Percentiles rank a stretch among this genome's conserved stretches.
These are phyloP conservation scores for Drosophila rellima DNA, from an alignment of 2,888 invertebrate species.

Conservation along the genomic window DNA sequence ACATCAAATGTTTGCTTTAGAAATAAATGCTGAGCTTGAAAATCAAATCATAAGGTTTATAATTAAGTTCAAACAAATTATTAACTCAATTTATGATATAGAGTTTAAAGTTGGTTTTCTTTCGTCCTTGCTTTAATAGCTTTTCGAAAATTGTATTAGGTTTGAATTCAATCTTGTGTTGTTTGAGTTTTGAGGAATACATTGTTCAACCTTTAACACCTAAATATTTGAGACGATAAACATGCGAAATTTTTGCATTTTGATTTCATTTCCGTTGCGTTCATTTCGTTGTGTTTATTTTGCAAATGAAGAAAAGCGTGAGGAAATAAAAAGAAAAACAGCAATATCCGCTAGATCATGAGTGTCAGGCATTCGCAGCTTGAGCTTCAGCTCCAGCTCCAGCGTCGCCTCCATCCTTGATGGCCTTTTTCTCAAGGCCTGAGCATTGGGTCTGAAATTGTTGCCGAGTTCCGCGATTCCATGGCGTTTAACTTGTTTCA, in stretches of 20 bases:
- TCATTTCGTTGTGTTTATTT: constrained; percentile 26
- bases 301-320: constrained; percentile 39
- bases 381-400: neutral
- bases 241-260: constrained; percentile 51
- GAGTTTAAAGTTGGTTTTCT: neutral
- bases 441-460: constrained; percentile 11
- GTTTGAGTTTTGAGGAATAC: neutral
- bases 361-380: constrained; percentile 19
- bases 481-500: constrained; percentile 58
- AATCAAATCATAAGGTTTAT: neutral
- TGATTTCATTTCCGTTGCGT: constrained; percentile 70
- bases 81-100: neutral
- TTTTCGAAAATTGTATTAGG: neutral
- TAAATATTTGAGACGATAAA: constrained; percentile 29
- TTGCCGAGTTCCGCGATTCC: constrained; percentile 24
- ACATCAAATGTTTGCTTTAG: neutral
- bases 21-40: neutral
- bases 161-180: neutral
- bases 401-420: constrained; percentile 2
- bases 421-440: constrained; percentile 39
- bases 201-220: neutral
- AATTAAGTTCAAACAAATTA: neutral
- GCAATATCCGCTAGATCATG: constrained; percentile 70
- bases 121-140: neutral
- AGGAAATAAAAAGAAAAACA: constrained; percentile 55